These are phyloP conservation scores for Rotaria magnacalcarata DNA, from an alignment of 2,888 invertebrate genomes.

Conservation along the genomic window DNA sequence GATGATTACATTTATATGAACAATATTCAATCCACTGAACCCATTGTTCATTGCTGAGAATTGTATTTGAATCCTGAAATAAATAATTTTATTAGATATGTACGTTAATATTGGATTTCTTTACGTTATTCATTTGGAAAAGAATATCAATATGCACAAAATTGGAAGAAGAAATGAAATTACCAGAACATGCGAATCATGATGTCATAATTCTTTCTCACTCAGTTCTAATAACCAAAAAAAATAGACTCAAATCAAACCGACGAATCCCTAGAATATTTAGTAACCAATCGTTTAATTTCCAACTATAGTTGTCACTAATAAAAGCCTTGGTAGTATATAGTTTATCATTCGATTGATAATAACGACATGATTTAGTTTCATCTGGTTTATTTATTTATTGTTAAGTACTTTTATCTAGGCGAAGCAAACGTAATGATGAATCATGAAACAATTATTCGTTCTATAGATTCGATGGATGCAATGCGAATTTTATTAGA, in stretches of 20 bases:
- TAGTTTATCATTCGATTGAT: neutral
- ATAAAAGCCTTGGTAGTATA: neutral
- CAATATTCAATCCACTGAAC: neutral
- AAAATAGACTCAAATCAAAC: neutral
- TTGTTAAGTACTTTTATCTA: no score
- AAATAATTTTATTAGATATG: no score
- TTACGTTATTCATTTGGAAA: neutral
- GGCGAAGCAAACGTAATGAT: no score
- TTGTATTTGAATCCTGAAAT: neutral
- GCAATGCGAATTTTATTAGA: no score
- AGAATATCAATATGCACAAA: neutral
- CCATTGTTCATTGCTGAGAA: neutral
- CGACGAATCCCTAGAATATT: neutral
- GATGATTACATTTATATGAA: neutral
- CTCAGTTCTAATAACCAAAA: neutral
- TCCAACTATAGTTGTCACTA: neutral
- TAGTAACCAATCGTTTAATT: neutral
- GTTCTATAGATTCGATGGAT: no score
- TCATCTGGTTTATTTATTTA: neutral
- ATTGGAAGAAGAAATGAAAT: neutral
- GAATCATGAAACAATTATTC: no score
- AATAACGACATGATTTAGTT: neutral
- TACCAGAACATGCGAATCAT: no score
- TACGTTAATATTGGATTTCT: neutral
- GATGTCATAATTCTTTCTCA: no score